Evolutionary conservation across 2,113 vertebrate genomes (phyloP).

Genomic region (Pristiophorus japonicus): DNA sequence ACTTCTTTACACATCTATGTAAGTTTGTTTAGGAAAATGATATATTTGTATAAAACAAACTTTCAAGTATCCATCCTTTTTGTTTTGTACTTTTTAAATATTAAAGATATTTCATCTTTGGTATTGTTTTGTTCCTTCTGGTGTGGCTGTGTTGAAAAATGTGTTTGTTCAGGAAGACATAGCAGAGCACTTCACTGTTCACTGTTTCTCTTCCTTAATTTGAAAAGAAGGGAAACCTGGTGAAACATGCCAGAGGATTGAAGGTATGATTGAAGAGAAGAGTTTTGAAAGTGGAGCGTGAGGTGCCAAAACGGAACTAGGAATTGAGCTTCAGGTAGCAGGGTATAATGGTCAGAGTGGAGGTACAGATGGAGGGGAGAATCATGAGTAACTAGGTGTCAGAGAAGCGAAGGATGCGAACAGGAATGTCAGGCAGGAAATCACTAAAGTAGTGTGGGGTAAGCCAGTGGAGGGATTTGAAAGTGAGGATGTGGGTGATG

Average conservation of each 20-base stretch:
- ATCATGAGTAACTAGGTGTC: too few relatives aligned
- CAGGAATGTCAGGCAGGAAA: too few relatives aligned
- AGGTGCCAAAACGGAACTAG: background rate
- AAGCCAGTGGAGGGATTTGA: background rate
- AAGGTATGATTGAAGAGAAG: background rate
- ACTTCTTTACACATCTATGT: constrained; percentile 6
- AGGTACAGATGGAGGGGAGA: background rate
- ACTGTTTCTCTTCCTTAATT: too few relatives aligned
- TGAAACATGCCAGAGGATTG: background rate
- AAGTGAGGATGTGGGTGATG: background rate
- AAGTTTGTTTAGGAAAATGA: background rate
- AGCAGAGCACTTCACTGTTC: background rate
- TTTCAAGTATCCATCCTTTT: background rate
- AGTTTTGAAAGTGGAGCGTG: background rate
- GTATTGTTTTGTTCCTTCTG: background rate
- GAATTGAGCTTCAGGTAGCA: background rate
- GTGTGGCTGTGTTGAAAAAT: background rate
- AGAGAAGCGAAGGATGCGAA: too few relatives aligned
- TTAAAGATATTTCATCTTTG: constrained; percentile 5
- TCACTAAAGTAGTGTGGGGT: background rate
- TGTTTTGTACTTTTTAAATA: constrained; percentile 31
- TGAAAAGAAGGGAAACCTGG: background rate
- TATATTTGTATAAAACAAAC: constrained; percentile 19
- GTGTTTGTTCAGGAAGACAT: background rate
- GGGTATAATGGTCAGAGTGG: background rate